Conservation (phyloP, 2,113 vertebrate species). For the Pedionomus torquatus region DNA sequence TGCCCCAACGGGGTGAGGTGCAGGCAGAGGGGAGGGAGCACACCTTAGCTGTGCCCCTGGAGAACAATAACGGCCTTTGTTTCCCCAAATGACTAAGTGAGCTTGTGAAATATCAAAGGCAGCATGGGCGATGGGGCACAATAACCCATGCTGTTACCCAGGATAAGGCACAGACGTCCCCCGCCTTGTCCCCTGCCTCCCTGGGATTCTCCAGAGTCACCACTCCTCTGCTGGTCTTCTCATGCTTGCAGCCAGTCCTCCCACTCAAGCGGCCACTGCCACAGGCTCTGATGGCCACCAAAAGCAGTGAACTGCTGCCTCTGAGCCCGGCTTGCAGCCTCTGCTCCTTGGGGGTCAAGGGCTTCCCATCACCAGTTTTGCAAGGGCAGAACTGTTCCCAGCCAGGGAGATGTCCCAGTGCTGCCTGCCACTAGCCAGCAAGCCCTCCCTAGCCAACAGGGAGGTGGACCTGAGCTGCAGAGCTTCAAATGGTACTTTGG, state of each 20-base stretch:
- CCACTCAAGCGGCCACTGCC: not conserved
- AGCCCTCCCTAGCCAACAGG: not conserved
- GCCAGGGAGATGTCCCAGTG: not conserved
- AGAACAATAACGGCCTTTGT: not conserved
- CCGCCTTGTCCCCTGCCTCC: rapidly evolving
- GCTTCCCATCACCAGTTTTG: not conserved
- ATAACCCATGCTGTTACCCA: not conserved
- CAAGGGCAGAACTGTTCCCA: not conserved
- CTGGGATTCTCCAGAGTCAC: rapidly evolving
- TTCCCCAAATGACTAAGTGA: not conserved
- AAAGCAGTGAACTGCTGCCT: not conserved
- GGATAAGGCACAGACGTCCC: not conserved
- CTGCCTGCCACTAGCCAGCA: not conserved
- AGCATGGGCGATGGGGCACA: not conserved
- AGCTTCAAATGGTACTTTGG: not conserved
- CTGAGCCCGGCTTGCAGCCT: not conserved
- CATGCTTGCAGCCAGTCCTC: not conserved
- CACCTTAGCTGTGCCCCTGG: not conserved
- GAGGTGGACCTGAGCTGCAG: not conserved
- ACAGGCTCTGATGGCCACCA: not conserved
- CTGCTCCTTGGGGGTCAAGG: not conserved
- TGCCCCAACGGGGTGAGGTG: rapidly evolving
- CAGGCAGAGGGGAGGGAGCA: not conserved
- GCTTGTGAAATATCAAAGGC: not conserved
- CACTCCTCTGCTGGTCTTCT: not conserved